phyloP scores from a whole-genome alignment of 2,888 invertebrate species.

The Apamea epomidion region DNA sequence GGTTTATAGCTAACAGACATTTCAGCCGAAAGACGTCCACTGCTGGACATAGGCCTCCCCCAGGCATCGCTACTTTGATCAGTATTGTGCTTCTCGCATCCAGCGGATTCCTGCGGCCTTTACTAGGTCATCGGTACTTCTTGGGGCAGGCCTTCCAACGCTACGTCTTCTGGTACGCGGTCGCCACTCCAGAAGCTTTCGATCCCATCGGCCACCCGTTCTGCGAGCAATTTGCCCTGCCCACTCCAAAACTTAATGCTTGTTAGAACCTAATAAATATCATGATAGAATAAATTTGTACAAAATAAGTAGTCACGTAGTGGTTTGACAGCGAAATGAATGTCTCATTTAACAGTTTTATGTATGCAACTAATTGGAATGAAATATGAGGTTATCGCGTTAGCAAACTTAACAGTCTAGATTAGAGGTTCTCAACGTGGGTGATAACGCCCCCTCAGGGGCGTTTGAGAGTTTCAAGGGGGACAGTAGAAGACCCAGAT shows the following conservation, averaged over 20 bases:
- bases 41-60: no score
- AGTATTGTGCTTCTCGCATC: no score
- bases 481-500: background rate
- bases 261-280: slow-evolving; percentile 24
- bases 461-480: background rate
- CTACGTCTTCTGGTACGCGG: no score
- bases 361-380: slow-evolving; percentile 38
- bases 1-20: no score
- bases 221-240: no score
- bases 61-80: no score
- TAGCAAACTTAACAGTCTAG: background rate
- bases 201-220: no score
- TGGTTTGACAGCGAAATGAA: slow-evolving; percentile 21
- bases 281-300: slow-evolving; percentile 21
- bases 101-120: no score
- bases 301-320: slow-evolving; percentile 26
- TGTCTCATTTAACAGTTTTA: slow-evolving; percentile 27
- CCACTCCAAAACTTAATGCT: background rate
- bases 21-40: no score
- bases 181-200: no score
- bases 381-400: slow-evolving; percentile 13
- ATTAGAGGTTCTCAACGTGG: background rate
- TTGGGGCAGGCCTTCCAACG: no score
- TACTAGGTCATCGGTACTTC: no score
- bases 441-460: background rate